phyloP scores from a whole-genome alignment of 1,140 invertebrate genomes.

The Leptinotarsa undecemlineata region DNA sequence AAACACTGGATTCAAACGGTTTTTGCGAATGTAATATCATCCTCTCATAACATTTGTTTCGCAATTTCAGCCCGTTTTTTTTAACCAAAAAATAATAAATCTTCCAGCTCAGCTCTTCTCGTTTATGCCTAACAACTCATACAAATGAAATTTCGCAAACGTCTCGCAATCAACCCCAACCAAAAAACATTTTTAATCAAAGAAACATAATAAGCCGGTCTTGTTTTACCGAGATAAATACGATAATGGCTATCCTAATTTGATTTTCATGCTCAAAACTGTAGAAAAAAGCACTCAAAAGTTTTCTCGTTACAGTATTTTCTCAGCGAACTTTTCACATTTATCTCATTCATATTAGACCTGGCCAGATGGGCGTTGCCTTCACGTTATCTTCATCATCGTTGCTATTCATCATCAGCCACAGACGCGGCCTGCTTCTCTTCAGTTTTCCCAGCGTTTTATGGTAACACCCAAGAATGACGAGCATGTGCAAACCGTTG shows the following conservation, averaged over 20 bases:
- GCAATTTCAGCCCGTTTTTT: background rate
- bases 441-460: too few relatives aligned
- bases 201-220: background rate
- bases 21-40: background rate
- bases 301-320: slow-evolving; percentile 21
- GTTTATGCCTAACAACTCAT: background rate
- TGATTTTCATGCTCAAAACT: slow-evolving; percentile 21
- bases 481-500: too few relatives aligned
- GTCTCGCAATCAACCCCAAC: background rate
- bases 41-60: background rate
- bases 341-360: slow-evolving; percentile 21
- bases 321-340: slow-evolving; percentile 16
- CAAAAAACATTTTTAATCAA: background rate
- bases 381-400: background rate
- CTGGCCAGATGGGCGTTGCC: background rate
- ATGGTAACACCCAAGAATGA: too few relatives aligned
- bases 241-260: slow-evolving; percentile 21
- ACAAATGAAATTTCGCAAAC: background rate
- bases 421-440: too few relatives aligned
- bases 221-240: slow-evolving; percentile 13
- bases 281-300: slow-evolving; percentile 22
- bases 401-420: background rate
- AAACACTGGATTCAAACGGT: too few relatives aligned
- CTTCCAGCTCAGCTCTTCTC: background rate
- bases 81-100: background rate